Evolutionary conservation across 2,797 vertebrate species (phyloP).

Genomic region (Petrocephalus schoutedeni): DNA sequence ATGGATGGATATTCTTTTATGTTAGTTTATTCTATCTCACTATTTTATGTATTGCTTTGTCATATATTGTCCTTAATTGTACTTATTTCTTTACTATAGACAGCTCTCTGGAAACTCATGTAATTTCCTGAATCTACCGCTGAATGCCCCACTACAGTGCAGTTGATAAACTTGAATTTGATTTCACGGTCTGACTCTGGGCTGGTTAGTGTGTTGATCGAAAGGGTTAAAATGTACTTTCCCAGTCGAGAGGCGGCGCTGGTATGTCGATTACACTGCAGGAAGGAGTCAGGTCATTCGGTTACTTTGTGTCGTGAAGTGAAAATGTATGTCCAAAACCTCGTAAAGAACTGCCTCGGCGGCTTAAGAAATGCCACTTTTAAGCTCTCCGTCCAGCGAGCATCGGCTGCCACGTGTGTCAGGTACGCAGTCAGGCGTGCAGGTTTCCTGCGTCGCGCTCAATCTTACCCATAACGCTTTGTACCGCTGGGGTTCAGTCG

Average conservation of each 20-base stretch:
- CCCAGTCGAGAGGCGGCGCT: neutral
- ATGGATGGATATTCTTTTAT: neutral
- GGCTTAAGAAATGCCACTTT: conserved; percentile 29
- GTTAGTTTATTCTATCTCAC: neutral
- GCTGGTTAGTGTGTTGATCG: neutral
- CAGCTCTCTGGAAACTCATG: too few species aligned
- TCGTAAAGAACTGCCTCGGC: conserved; percentile 18
- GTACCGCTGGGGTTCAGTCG: neutral
- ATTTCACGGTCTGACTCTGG: neutral
- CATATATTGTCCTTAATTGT: neutral
- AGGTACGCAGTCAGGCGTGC: conserved; percentile 8
- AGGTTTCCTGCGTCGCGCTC: neutral
- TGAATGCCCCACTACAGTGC: too few species aligned
- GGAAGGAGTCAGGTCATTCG: neutral
- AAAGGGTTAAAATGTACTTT: neutral
- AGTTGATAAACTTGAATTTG: neutral
- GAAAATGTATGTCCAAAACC: conserved; percentile 30
- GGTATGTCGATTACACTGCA: neutral
- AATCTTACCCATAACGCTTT: neutral
- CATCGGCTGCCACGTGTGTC: neutral
- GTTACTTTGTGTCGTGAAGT: neutral
- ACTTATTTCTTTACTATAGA: neutral
- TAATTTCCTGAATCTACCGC: too few species aligned
- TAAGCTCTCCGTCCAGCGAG: neutral
- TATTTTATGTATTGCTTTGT: neutral